Evolutionary conservation across 2,113 vertebrate genomes (phyloP).

Genomic region (Oxyruncus cristatus): DNA sequence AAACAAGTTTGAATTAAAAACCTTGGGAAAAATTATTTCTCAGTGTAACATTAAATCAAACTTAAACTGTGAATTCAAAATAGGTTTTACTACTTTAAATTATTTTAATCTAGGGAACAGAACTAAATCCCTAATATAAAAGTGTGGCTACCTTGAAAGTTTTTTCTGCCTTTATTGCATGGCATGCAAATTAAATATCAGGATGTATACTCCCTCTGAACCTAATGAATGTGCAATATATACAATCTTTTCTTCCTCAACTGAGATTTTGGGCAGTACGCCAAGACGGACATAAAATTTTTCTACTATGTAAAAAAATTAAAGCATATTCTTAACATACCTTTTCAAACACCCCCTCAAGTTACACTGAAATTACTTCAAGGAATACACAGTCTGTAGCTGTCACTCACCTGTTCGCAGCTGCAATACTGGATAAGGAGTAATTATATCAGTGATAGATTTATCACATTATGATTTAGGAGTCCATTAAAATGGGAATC

Average conservation of each 20-base stretch:
- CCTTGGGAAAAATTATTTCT: background rate
- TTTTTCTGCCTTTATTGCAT: background rate
- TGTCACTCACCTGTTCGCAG: background rate
- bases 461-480: background rate
- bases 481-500: background rate
- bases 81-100: background rate
- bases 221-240: background rate
- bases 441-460: background rate
- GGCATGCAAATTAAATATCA: background rate
- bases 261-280: background rate
- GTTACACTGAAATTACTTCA: background rate
- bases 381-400: background rate
- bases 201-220: background rate
- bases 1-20: background rate
- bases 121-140: background rate
- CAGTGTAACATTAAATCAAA: background rate
- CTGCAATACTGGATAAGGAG: background rate
- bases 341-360: conserved; percentile 9
- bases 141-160: background rate
- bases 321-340: background rate
- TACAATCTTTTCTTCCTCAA: background rate
- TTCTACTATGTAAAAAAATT: background rate
- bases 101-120: background rate
- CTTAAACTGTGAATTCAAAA: background rate
- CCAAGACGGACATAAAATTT: background rate